phyloP scores from a whole-genome alignment of 2,888 invertebrate species.

The Pseudococcus jackbeardsleyi region DNA sequence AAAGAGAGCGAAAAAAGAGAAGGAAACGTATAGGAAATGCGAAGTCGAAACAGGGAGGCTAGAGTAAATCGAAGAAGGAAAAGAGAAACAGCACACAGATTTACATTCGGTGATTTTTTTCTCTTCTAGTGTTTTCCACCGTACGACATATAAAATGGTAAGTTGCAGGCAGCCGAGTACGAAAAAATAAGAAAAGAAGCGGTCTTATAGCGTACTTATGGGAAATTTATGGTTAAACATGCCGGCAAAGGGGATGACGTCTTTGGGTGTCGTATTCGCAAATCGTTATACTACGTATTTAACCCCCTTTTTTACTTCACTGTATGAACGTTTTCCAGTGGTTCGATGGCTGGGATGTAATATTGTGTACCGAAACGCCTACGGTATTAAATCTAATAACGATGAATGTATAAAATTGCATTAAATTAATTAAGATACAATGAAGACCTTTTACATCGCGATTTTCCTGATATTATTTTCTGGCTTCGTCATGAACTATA shows the following conservation, averaged over 20 bases:
- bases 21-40: neutral
- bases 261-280: constrained; percentile 45
- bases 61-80: neutral
- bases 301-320: constrained; percentile 18
- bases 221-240: constrained; percentile 40
- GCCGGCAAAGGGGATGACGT: constrained; percentile 6
- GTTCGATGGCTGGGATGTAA: too few relatives aligned
- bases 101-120: constrained; percentile 45
- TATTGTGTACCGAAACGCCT: too few relatives aligned
- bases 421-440: too few relatives aligned
- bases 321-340: neutral
- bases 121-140: neutral
- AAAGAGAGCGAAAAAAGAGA: neutral
- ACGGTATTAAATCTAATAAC: too few relatives aligned
- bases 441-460: too few relatives aligned
- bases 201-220: constrained; percentile 39
- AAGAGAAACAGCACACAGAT: constrained; percentile 28
- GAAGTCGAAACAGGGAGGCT: neutral
- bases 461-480: too few relatives aligned
- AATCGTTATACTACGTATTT: constrained; percentile 33
- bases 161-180: neutral
- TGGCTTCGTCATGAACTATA: too few relatives aligned
- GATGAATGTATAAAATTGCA: too few relatives aligned
- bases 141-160: neutral
- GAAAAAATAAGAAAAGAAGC: neutral